Percentiles rank a stretch among this genome's conserved stretches.
These are phyloP conservation scores for Eidolon helvum DNA, from an alignment of 2,113 vertebrate species.

Conservation along the genomic window DNA sequence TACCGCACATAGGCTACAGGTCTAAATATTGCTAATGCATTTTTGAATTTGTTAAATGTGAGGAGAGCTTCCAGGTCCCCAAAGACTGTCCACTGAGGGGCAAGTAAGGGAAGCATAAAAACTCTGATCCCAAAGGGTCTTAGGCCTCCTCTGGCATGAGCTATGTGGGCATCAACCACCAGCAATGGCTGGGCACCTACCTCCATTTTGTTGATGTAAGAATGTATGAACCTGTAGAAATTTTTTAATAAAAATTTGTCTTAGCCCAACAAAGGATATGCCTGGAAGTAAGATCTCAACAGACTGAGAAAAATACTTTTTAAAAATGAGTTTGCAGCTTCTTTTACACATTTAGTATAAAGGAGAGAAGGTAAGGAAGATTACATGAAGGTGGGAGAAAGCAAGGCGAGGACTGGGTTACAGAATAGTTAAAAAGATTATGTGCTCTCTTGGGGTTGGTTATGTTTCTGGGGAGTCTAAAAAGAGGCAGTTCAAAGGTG, in stretches of 20 bases:
- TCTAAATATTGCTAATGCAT: neutral
- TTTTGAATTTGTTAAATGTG: neutral
- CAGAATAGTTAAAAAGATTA: neutral
- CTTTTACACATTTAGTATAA: neutral
- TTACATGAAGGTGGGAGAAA: neutral
- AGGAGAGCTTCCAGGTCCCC: neutral
- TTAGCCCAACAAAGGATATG: neutral
- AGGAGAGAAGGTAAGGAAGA: neutral
- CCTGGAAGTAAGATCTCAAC: neutral
- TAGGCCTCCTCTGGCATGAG: neutral
- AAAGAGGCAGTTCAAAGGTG: neutral
- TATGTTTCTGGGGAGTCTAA: neutral
- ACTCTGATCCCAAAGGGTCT: too few species aligned
- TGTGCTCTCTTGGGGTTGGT: neutral
- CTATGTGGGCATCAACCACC: fast-evolving
- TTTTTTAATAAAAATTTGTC: neutral
- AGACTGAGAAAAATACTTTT: neutral
- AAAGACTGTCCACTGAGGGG: neutral
- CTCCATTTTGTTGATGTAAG: neutral
- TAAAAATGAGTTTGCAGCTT: neutral
- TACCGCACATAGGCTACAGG: neutral
- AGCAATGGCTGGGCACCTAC: neutral
- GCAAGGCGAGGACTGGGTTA: neutral
- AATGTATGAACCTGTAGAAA: neutral
- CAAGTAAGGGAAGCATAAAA: neutral